A percentile compares a stretch with the other conserved stretches of the same genome.
Evolutionary conservation across 2,113 vertebrate genomes (phyloP).

Genomic region (Myanophis thanlyinensis): DNA sequence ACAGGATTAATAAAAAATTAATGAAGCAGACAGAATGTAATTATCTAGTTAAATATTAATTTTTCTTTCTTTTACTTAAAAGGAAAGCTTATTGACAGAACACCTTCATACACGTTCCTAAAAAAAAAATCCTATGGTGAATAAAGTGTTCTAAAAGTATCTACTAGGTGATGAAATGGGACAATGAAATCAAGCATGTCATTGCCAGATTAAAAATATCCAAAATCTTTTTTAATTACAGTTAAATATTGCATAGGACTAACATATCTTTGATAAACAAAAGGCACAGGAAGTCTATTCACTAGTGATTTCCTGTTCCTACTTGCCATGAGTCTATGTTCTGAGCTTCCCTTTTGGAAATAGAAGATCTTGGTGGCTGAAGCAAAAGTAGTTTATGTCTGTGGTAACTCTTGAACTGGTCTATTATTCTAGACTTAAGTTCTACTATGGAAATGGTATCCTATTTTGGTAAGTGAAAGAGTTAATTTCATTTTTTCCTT

Average conservation of each 20-base stretch:
- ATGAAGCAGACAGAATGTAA: constrained; percentile 72
- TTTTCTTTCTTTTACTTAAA: constrained; percentile 45
- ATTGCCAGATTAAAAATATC: not conserved
- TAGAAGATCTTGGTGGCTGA: not conserved
- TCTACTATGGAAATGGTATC: not conserved
- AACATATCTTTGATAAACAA: not conserved
- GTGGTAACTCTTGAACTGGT: not conserved
- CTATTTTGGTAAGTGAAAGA: not conserved
- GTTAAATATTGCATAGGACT: not conserved
- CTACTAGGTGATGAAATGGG: not conserved
- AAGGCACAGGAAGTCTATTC: not conserved
- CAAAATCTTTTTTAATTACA: not conserved
- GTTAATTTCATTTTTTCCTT: not conserved
- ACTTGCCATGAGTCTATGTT: not conserved
- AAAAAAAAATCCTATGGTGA: not conserved
- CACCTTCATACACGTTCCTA: constrained; percentile 15
- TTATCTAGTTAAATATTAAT: constrained; percentile 78
- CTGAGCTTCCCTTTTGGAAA: not conserved
- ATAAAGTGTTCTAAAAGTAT: not conserved
- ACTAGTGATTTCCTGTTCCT: not conserved
- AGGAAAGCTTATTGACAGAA: constrained; percentile 60
- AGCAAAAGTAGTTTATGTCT: not conserved
- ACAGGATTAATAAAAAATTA: constrained; percentile 73
- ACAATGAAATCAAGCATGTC: not conserved
- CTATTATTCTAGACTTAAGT: not conserved